Conservation (phyloP, 2,797 vertebrate species). For the Myotis findleyi region DNA sequence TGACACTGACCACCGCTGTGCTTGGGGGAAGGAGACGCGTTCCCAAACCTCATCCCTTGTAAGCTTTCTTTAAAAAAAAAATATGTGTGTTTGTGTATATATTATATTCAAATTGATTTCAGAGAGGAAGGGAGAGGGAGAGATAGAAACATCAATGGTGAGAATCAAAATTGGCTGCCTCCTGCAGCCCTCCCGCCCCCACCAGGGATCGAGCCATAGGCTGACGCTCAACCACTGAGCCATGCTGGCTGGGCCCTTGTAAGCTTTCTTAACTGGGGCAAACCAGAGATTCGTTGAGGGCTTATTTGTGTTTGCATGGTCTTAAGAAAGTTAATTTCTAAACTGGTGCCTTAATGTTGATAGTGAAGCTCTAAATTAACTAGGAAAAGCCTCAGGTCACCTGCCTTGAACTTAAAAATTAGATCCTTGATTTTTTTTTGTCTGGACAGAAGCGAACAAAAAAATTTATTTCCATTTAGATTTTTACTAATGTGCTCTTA, state of each 20-base stretch:
- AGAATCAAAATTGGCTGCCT: too few relatives aligned
- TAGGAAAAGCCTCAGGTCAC: background rate
- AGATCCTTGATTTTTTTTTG: background rate
- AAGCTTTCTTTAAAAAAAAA: background rate
- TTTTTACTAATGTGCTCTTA: conserved; percentile 31
- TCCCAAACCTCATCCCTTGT: background rate
- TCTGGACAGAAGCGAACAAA: background rate
- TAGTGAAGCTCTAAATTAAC: background rate
- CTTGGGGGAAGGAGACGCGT: background rate
- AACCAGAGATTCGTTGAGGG: background rate
- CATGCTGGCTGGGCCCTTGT: background rate
- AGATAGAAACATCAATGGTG: too few relatives aligned
- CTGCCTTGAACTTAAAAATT: background rate
- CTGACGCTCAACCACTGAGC: too few relatives aligned
- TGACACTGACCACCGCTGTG: background rate
- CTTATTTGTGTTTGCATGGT: background rate
- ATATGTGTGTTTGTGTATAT: too few relatives aligned
- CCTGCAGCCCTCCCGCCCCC: too few relatives aligned
- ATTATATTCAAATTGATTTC: too few relatives aligned
- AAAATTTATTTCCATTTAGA: background rate
- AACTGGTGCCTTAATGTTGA: background rate
- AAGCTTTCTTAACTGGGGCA: background rate
- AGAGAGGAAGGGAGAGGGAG: too few relatives aligned
- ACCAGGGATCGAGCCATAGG: too few relatives aligned
- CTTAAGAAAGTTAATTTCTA: conserved; percentile 12